Conservation (phyloP, 37 sponge, comb jelly and placozoan genomes). For the Geodia barretti region DNA sequence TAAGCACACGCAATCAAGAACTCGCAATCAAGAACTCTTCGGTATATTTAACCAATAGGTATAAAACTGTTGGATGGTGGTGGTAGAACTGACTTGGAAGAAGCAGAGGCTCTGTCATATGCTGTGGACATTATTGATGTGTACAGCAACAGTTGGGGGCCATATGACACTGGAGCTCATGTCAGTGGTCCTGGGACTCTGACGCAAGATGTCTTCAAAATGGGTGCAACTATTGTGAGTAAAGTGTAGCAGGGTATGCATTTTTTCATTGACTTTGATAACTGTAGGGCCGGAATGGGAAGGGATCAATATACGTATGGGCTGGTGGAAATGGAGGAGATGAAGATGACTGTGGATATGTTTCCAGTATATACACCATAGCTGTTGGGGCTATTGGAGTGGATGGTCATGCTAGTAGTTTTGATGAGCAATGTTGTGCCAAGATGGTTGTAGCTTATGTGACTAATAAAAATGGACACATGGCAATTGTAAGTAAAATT, state of each 20-base stretch:
- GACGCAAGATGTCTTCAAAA: slow-evolving; percentile 48
- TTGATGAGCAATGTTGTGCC: slow-evolving; percentile 76
- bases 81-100: slow-evolving; percentile 74
- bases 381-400: slow-evolving; percentile 66
- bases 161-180: slow-evolving; percentile 81
- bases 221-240: too few species aligned
- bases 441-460: slow-evolving; percentile 73
- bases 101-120: slow-evolving; percentile 68
- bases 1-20: too few species aligned
- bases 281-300: slow-evolving; percentile 68
- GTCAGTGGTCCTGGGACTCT: slow-evolving; percentile 86
- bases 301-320: slow-evolving; percentile 85
- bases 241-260: too few species aligned
- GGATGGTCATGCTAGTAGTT: slow-evolving; percentile 64
- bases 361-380: slow-evolving; percentile 77
- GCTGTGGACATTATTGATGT: slow-evolving; percentile 70
- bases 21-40: too few species aligned
- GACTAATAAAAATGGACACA: too few species aligned
- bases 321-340: slow-evolving; percentile 90
- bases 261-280: too few species aligned
- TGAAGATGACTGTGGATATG: slow-evolving; percentile 82
- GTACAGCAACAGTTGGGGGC: slow-evolving; percentile 94
- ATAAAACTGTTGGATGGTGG: neutral
- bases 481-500: too few species aligned
- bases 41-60: slow-evolving; percentile 28